These are phyloP conservation scores for Caenorhabditis angaria DNA, from an alignment of 2,888 invertebrate species.

Conservation along the genomic window DNA sequence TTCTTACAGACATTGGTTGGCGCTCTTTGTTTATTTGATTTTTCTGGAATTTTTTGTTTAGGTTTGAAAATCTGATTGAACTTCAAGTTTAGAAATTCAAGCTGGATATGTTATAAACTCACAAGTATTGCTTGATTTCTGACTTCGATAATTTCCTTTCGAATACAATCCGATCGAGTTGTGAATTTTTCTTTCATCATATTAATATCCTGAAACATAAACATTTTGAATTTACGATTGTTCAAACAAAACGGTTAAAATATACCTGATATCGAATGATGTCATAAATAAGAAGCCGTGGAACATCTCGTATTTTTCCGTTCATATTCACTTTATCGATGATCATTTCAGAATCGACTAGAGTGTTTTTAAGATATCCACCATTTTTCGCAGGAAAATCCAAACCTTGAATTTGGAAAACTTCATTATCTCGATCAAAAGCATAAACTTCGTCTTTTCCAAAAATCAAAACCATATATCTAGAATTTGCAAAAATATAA, in stretches of 20 bases:
- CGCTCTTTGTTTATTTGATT: conserved; percentile 35
- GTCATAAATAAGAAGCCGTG: conserved; percentile 93
- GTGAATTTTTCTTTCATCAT: conserved; percentile 84
- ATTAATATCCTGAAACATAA: conserved; percentile 77
- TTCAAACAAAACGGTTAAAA: too few relatives aligned
- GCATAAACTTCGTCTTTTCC: conserved; percentile 87
- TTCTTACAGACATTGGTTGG: conserved; percentile 77
- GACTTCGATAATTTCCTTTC: conserved; percentile 76
- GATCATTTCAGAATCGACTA: conserved; percentile 70
- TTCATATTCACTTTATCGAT: conserved; percentile 79
- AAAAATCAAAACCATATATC: conserved; percentile 95
- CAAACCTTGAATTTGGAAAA: conserved; percentile 80
- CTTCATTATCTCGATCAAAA: conserved; percentile 90
- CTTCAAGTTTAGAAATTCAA: conserved; percentile 73
- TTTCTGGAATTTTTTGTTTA: conserved; percentile 1
- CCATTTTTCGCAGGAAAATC: conserved; percentile 83
- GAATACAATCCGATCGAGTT: conserved; percentile 82
- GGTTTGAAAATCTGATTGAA: neutral
- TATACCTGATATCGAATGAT: conserved; percentile 77
- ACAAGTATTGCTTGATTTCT: conserved; percentile 81
- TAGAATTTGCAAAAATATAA: conserved; percentile 72
- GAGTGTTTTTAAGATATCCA: conserved; percentile 49
- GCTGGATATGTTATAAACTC: too few relatives aligned
- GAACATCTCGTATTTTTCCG: conserved; percentile 77
- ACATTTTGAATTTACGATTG: too few relatives aligned